Evolutionary conservation across 64 coral and sea anemone genomes (phyloP), one percentile per base, ranked within the genome.

Genomic region (Exaiptasia diaphana): DNA sequence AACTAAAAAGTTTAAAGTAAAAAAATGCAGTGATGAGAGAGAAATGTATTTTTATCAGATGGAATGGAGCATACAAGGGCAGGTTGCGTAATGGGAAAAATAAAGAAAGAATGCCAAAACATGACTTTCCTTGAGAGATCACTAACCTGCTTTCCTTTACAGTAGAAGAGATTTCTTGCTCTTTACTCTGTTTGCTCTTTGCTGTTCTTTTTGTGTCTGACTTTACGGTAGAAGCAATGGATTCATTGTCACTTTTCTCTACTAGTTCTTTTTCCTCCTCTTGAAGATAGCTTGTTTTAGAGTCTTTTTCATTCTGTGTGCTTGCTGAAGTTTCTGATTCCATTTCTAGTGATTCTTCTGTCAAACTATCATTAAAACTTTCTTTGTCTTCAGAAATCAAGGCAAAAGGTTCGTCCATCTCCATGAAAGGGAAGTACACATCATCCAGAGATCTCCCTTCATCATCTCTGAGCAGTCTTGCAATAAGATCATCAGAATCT

Each of bases 401-500:
- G 14, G 61, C 15, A 36, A 28, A 65, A 15, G 61, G 61, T 18
- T 65, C 61, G n/a, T 65, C 61, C 7, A 65, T 36, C 38, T 35
- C 61, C 61, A 65, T 65, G 20, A 65, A 65, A 6, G 61, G 61
- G 26, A 65, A 37, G n/a, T n/a, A n/a, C n/a, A n/a, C n/a, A 68
- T 34, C 67, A 46, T 27, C 33, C 56, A 39, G 87, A 53, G 52
- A 82, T 83, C 21, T 57, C 50, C 68, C 71, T 75, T 92, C 90
- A 5, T 92, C 90, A 15, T 86, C 82, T 15, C 83, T 54, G 6
- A 93, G 50, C 28, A 93, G 59, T 30, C 75, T 77, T 18, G 83
- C 42, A 32, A 93, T 93, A 25, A 75, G 21, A 13, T 80, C 71
- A 82, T 93, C 90, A 76, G 53, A 86, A 34, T 56, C 61, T 31